Evolutionary conservation across 2,888 invertebrate species (phyloP), one percentile per base, ranked within the genome.

Genomic region (Siphonodentalium dalli): DNA sequence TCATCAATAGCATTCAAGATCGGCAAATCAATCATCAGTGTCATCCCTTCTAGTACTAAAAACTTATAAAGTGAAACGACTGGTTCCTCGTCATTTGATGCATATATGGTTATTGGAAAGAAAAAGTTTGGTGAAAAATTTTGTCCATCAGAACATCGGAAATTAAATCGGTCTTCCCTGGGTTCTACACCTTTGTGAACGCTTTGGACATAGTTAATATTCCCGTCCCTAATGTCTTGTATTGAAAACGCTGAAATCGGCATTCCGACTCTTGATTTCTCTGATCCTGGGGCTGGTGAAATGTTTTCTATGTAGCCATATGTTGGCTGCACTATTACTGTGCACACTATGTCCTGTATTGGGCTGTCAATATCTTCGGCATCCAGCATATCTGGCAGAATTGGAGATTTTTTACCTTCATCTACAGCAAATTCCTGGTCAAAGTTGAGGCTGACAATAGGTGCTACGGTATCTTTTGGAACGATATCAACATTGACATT

Each of bases 161-260:
- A 66, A 0, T 52, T 64, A 44, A 82, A 75, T 23, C 61, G 48
- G 59, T 82, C 82, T 5, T 62, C 58, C 8, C 68, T 59, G 0
- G 81, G 80, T 58, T 82, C 82, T 26, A 76, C 59, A 3, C 77
- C 77, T 53, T 72, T 68, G 53, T 82, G 81, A n/a, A 79, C 71
- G 58, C 79, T 81, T 58, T 82, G 82, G 7, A 79, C 76, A 65
- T 81, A 82, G 51, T 74, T 72, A 23, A 82, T 68, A 37, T 69
- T 61, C 4, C 72, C 73, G 13, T 63, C 42, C 13, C 68, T 50
- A 11, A 81, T 37, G 54, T 80, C 77, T n/a, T 63, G 54, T 6
- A 74, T 59, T 24, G 70, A 70, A 61, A 82, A 82, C 2, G 77
- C 73, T 18, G 75, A 75, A 23, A 80, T 64, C 15, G 79, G 75